phyloP scores from a whole-genome alignment of 2,888 invertebrate genomes.

The Megalurothrips usitatus region DNA sequence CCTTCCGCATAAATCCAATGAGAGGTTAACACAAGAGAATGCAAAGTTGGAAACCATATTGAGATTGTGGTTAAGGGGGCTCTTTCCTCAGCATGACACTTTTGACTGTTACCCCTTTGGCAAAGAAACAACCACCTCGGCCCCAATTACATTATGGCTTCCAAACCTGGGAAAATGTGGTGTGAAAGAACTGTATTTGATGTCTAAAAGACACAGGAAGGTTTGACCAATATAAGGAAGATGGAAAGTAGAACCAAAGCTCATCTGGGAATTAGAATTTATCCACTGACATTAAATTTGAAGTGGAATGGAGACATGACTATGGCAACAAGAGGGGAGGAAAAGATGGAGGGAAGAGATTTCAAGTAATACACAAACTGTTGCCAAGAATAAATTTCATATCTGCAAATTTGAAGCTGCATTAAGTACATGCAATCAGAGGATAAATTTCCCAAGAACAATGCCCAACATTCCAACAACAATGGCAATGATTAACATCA shows the following conservation, averaged over 20 bases:
- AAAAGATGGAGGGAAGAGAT: constrained; percentile 9
- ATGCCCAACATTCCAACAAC: constrained; percentile 68
- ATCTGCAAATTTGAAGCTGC: constrained; percentile 22
- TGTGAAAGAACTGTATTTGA: too few relatives aligned
- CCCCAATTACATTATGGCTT: too few relatives aligned
- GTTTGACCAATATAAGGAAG: not conserved
- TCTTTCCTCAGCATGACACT: too few relatives aligned
- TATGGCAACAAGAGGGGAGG: constrained; percentile 8
- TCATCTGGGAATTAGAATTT: constrained; percentile 18
- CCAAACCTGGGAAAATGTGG: too few relatives aligned
- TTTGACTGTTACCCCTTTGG: too few relatives aligned
- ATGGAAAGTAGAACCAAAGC: not conserved
- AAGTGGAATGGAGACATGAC: constrained; percentile 22
- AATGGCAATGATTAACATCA: constrained; percentile 62
- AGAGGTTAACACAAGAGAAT: not conserved
- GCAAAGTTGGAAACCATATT: too few relatives aligned
- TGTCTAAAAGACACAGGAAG: not conserved
- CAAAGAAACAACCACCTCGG: too few relatives aligned
- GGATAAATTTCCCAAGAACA: constrained; percentile 74
- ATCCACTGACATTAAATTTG: constrained; percentile 14
- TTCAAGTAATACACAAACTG: constrained; percentile 4
- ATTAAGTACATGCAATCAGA: constrained; percentile 52
- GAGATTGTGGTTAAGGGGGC: too few relatives aligned
- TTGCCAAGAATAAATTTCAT: constrained; percentile 14
- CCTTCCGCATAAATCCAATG: not conserved